Evolutionary conservation across 2,888 invertebrate species (phyloP).

Genomic region (Nematopogon swammerdamellus): DNA sequence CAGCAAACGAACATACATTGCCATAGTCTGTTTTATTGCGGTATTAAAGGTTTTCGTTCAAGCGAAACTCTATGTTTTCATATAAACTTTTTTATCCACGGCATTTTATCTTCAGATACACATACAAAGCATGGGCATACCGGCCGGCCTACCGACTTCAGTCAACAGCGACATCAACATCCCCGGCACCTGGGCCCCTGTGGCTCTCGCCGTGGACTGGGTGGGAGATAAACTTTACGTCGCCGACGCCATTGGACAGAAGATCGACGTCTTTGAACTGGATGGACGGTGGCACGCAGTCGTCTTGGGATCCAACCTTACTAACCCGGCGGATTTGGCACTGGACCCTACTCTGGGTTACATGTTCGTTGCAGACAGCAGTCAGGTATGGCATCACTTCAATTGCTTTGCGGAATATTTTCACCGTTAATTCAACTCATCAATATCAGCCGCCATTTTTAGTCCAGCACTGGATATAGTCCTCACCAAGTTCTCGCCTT

Average conservation of each 20-base stretch:
- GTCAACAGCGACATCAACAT: conserved; percentile 65
- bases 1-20: no score
- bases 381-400: conserved; percentile 57
- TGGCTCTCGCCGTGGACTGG: conserved; percentile 94
- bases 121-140: conserved; percentile 51
- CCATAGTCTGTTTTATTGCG: no score
- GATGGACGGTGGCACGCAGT: conserved; percentile 87
- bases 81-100: no score
- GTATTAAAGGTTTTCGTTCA: no score
- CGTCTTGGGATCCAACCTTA: conserved; percentile 86
- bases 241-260: conserved; percentile 88
- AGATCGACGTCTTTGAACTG: conserved; percentile 91
- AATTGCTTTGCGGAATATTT: neutral
- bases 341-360: conserved; percentile 88
- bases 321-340: conserved; percentile 87
- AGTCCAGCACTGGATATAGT: no score
- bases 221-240: conserved; percentile 95
- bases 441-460: no score
- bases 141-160: conserved; percentile 36
- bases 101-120: conserved; percentile 63
- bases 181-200: conserved; percentile 86
- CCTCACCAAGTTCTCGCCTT: no score
- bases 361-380: conserved; percentile 84
- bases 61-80: no score
- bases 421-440: no score